Base-by-base conservation (phyloP, 2,797 vertebrate species). In the Myotis planiceps region DNA sequence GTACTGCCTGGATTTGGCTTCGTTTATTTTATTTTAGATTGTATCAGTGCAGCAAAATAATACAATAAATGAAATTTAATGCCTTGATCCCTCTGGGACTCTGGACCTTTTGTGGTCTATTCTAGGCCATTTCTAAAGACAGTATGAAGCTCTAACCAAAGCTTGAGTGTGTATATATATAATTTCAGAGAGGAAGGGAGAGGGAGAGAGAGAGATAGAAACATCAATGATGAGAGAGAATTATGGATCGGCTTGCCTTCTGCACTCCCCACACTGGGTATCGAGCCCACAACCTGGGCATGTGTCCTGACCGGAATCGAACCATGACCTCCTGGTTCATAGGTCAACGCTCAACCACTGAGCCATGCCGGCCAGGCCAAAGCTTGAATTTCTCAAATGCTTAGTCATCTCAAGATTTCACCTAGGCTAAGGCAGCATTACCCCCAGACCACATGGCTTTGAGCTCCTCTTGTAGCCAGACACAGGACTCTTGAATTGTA, bases 11-110 rank as follows among this genome's bases (percentile, higher is more conserved):
- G 23, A 88, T 29, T 83, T 32, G 25, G 45, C 49, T 66, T 45
- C 55, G 2, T 82, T 88, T 87, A 0, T 84, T 86, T 92, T 88
- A 8, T 65, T 94, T 65, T 37, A 15, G 9, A 49, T 80, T 75
- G 0, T 87, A 45, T 79, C 14, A 53, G 4, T 71, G 23, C 21
- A 84, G 27, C 18, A 63, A 79, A 90, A 71, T 88, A 92, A 74
- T 90, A 32, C 29, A 88, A 27, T 34, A 10, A 55, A 86, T 80
- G 32, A 72, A 90, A 80, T 76, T 60, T 81, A 87, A 72, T 63
- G 25, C 47, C 9, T 65, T 60, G 39, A 58, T 69, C 37, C 18
- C 23, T 32, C 6, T 42, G 15, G 10, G 4, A 34, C 10, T 55
- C 23, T 65, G 5, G 39, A 29, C 29, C 49, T 90, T 79, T 66